Conservation (phyloP, 2,888 invertebrate genomes). For the Barypeithes pellucidus region DNA sequence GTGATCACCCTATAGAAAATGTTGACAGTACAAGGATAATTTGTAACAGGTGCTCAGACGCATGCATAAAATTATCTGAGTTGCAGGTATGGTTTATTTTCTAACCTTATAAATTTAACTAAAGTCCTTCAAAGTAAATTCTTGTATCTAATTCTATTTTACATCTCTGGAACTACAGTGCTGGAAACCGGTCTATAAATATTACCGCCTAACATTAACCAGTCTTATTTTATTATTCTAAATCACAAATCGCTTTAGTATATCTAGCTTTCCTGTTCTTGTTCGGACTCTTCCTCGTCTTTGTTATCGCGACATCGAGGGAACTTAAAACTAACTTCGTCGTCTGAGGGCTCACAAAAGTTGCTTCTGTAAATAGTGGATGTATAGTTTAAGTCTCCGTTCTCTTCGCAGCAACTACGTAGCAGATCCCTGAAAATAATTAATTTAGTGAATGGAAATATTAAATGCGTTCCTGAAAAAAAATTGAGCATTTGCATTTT, state of each 20-base stretch:
- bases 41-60: no score
- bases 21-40: no score
- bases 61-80: no score
- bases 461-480: background rate
- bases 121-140: no score
- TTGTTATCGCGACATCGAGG: background rate
- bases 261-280: background rate
- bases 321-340: background rate
- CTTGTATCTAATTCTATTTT: no score
- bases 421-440: slow-evolving; percentile 32
- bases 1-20: no score
- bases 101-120: no score
- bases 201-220: background rate
- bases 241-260: background rate
- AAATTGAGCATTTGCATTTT: no score
- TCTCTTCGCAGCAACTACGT: slow-evolving; percentile 45
- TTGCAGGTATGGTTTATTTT: no score
- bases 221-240: background rate
- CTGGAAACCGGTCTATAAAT: no score
- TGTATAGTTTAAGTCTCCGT: slow-evolving; percentile 53
- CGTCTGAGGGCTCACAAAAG: slow-evolving; percentile 3
- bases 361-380: slow-evolving; percentile 46
- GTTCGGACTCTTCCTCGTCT: background rate
- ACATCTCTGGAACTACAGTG: no score
- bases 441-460: background rate